These are phyloP conservation scores for Cryptoblepharus egeriae DNA, from an alignment of 2,797 vertebrate genomes.

Conservation along the genomic window DNA sequence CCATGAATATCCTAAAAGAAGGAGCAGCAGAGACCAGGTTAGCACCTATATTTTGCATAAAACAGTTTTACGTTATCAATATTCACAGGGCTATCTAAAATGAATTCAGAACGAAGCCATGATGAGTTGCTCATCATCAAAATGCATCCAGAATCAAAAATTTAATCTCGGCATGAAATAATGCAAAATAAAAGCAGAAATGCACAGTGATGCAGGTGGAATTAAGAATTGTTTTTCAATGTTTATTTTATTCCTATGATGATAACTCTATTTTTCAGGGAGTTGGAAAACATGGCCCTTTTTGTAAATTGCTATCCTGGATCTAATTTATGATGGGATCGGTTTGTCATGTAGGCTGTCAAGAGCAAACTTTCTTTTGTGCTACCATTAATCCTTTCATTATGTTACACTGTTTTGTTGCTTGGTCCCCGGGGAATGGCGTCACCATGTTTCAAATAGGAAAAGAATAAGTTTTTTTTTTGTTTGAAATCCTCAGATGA, in stretches of 20 bases:
- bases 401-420: conserved; percentile 44
- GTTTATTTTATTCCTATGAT: background rate
- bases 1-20: no score
- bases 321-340: conserved; percentile 50
- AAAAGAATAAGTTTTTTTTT: conserved; percentile 18
- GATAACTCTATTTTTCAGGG: conserved; percentile 2
- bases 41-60: background rate
- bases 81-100: background rate
- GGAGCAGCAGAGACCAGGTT: no score
- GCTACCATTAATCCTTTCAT: conserved; percentile 52
- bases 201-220: background rate
- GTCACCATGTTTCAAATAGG: conserved; percentile 42
- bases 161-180: background rate
- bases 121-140: background rate
- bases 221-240: background rate
- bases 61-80: background rate
- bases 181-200: background rate
- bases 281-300: background rate
- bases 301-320: conserved; percentile 23
- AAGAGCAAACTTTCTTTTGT: conserved; percentile 37
- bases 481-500: conserved; percentile 42
- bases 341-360: conserved; percentile 33
- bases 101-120: background rate
- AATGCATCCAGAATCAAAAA: conserved; percentile 8
- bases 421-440: conserved; percentile 14